These are phyloP conservation scores for Meandrina meandrites DNA, from an alignment of 92 coral and sea anemone species.

Conservation along the genomic window DNA sequence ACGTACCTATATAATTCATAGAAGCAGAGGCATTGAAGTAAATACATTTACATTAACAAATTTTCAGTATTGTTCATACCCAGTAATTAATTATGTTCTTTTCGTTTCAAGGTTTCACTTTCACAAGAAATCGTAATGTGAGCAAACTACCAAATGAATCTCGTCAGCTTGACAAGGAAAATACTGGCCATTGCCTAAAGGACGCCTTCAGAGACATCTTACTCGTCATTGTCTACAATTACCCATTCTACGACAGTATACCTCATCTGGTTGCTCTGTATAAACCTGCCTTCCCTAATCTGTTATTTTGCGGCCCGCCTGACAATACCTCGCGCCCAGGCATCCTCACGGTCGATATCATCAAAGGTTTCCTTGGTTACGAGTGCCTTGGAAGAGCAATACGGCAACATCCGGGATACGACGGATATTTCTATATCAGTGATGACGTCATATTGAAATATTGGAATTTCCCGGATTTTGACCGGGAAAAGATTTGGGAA, in stretches of 20 bases:
- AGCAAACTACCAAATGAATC: not conserved
- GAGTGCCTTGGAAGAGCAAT: constrained; percentile 84
- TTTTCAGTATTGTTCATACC: constrained; percentile 16
- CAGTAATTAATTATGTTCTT: constrained; percentile 29
- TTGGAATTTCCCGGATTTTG: constrained; percentile 54
- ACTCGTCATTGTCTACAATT: constrained; percentile 75
- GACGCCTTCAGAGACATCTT: constrained; percentile 70
- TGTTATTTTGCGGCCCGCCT: constrained; percentile 80
- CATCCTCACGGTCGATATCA: constrained; percentile 66
- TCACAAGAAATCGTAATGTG: not conserved
- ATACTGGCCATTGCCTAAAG: constrained; percentile 55
- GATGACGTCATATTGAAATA: too few relatives aligned
- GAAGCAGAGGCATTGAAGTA: too few relatives aligned
- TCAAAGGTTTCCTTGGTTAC: constrained; percentile 80
- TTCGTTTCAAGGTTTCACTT: constrained; percentile 14
- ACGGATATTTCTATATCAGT: constrained; percentile 75
- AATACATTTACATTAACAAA: too few relatives aligned
- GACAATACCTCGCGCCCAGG: constrained; percentile 44
- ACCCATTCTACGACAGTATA: constrained; percentile 82
- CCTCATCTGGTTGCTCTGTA: constrained; percentile 64
- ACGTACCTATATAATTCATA: too few relatives aligned
- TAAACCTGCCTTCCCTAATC: constrained; percentile 70
- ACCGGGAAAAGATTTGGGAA: constrained; percentile 73
- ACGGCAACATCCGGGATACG: constrained; percentile 79
- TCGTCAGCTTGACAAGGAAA: not conserved